Percentiles rank a stretch among this genome's conserved stretches.
These are phyloP conservation scores for Thalassarche chlororhynchos DNA, from an alignment of 2,113 vertebrate genomes.

Conservation along the genomic window DNA sequence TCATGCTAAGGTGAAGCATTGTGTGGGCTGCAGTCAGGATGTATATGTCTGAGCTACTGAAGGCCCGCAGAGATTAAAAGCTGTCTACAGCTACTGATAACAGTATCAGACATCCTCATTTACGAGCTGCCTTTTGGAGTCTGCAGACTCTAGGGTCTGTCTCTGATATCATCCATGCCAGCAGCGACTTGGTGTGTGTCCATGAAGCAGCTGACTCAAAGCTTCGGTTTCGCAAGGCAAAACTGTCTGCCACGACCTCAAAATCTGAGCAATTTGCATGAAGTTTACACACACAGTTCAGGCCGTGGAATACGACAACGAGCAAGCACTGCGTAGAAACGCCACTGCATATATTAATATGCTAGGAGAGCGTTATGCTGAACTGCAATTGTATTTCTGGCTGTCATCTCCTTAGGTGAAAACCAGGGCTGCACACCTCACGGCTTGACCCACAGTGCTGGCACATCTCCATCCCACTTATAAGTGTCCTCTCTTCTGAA, in stretches of 20 bases:
- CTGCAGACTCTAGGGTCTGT: neutral
- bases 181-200: neutral
- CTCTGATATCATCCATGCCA: neutral
- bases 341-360: neutral
- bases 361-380: neutral
- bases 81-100: neutral
- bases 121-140: neutral
- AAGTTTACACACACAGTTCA: neutral
- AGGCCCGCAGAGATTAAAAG: neutral
- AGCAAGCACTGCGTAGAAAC: neutral
- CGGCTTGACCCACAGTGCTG: neutral
- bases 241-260: neutral
- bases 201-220: neutral
- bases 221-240: neutral
- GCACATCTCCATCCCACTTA: neutral
- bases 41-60: neutral
- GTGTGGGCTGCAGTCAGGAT: neutral
- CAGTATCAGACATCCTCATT: neutral
- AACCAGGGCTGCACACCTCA: neutral
- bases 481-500: neutral
- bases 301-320: accelerated
- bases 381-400: neutral
- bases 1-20: neutral
- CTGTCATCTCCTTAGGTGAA: neutral
- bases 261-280: neutral